Percentiles rank a stretch among this genome's conserved stretches.
Conservation (phyloP, 2,888 invertebrate genomes). For the Campoletis raptor region DNA sequence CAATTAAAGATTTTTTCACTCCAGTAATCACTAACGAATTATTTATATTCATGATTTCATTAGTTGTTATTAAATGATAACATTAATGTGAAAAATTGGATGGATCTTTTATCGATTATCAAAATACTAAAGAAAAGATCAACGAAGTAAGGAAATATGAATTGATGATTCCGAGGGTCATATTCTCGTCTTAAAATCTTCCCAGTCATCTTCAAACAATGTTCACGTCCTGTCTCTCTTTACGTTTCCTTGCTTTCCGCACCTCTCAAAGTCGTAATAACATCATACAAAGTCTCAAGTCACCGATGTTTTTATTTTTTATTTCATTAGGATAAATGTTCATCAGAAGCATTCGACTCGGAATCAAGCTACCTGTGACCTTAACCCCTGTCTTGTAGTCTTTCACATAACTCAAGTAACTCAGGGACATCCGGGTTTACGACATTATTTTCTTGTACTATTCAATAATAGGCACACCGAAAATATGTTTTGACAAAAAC, state of each 20-base stretch:
- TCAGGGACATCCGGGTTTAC: background rate
- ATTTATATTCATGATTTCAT: background rate
- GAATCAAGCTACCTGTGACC: constrained; percentile 9
- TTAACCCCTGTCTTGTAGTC: background rate
- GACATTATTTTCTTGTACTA: background rate
- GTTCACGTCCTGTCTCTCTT: background rate
- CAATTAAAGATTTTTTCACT: background rate
- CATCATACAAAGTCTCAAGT: background rate
- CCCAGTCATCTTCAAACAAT: constrained; percentile 2
- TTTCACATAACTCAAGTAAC: background rate
- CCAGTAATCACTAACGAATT: background rate
- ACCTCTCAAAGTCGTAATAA: constrained; percentile 6
- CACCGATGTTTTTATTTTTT: background rate
- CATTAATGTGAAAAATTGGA: constrained; percentile 8
- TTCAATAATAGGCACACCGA: background rate
- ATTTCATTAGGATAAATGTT: constrained; percentile 18
- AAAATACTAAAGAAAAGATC: background rate
- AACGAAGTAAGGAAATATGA: background rate
- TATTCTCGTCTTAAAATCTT: background rate
- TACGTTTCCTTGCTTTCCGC: background rate
- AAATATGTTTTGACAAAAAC: background rate
- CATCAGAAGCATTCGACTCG: background rate
- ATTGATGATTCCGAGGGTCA: constrained; percentile 13
- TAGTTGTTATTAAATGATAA: background rate
- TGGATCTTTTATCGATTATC: background rate